Evolutionary conservation across 2,113 vertebrate species (phyloP), one percentile per base, ranked within the genome.

Genomic region (Stercorarius parasiticus): DNA sequence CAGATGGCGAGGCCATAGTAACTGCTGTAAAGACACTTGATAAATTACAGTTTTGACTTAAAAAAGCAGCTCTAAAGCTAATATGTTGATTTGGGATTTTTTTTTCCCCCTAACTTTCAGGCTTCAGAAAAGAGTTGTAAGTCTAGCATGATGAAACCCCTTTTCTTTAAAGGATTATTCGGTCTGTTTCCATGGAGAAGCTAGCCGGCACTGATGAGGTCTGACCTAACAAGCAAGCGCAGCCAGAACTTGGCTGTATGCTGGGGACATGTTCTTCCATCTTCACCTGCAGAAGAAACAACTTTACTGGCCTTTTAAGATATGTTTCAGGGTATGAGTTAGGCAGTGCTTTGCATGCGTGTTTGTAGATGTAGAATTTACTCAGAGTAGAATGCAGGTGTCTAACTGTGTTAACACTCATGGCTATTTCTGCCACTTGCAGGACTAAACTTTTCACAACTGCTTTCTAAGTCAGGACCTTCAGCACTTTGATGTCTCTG

Each of bases 201-300:
- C 4, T 38, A 13, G 4, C 25, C 49, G 49, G 20, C 25, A n/a
- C 12, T 11, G 3, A 20, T 52, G 42, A 71, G 32, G 25, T 15
- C 71, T 70, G 56, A 72, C 14, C 10, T 72, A 82, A 76, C 6
- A 36, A 0, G 6, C 1, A 4, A 90, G 6, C 0, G 0, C 30
- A 71, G 13, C 17, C 19, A 47, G 52, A 90, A 52, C 3, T 21
- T 52, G 22, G 2, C 34, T 82, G 26, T 15, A 42, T 90, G 14
- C 14, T 78, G 10, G 3, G 13, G 1, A 9, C 1, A 1, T 49
- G 20, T 36, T 90, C 77, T 79, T 88, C 59, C 15, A 32, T 45
- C 47, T 78, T 84, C 56, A 71, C 4, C 34, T 38, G 11, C 64
- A 82, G 47, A 59, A 80, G 34, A n/a, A 92, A 56, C 30, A 49